Evolutionary conservation across 2,797 vertebrate genomes (phyloP), one percentile per base, ranked within the genome.

Genomic region (Onychomys arenicola): DNA sequence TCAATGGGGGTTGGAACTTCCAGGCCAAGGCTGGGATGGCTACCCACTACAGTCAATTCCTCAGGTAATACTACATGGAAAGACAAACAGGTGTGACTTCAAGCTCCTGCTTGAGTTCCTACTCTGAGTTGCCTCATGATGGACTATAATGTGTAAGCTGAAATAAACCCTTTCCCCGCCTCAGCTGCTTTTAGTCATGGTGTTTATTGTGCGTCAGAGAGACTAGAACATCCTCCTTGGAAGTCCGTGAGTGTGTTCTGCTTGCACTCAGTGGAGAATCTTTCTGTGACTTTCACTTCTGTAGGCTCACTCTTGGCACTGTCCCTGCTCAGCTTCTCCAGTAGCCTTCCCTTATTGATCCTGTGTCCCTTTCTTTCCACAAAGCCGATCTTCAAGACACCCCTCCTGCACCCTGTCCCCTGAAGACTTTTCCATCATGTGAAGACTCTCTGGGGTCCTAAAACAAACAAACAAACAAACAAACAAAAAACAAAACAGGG

Each of bases 191-290:
- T 59, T 25, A 21, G 16, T 21, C n/a, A 40, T 9, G 23, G 3
- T 59, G 55, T 61, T 40, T 59, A n/a, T 40, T 21, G 7, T 13
- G 78, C 12, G 8, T 13, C 78, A 59, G 55, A 27, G 25, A 27
- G n/a, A 19, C 25, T 19, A 2, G 49, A 29, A 10, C 34, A 40
- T 37, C 49, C 46, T 37, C 19, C 13, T 9, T 52, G 85, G 12
- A 27, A 34, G 19, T 5, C 57, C 13, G 0, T 0, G 11, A 40
- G 5, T 2, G 23, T 57, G 16, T 0, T 0, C 59, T 27, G 59
- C 37, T 0, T 4, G 0, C 13, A 0, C 52, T 14, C 82, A 59
- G 6, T 34, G 11, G 40, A 25, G 27, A 49, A 49, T 17, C 46
- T 65, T 17, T 59, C n/a, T 43, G 17, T 52, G 1, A 17, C 17